Conservation (phyloP, 2,888 invertebrate genomes). For the Proisotoma minuta region DNA sequence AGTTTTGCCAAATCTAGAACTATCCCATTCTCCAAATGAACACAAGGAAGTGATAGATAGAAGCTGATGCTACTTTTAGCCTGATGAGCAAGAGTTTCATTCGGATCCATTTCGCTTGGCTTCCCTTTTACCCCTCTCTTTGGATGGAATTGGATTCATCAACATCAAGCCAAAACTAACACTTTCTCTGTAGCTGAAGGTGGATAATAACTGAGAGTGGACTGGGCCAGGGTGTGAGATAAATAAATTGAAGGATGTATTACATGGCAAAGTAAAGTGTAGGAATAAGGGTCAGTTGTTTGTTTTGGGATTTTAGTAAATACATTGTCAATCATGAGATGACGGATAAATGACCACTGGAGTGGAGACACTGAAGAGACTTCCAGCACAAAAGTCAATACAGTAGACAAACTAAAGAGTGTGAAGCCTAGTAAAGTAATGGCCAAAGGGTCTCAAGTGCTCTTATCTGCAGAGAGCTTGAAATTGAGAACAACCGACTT, state of each 20-base stretch:
- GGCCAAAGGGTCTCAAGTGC: too few species aligned
- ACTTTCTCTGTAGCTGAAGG: not conserved
- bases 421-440: too few species aligned
- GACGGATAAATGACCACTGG: too few species aligned
- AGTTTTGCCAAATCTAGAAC: not conserved
- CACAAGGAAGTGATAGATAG: too few species aligned
- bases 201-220: not conserved
- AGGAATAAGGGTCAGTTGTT: not conserved
- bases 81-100: not conserved
- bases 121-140: not conserved
- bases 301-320: not conserved
- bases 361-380: too few species aligned
- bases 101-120: not conserved
- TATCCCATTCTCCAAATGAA: not conserved
- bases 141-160: not conserved
- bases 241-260: not conserved
- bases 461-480: too few species aligned
- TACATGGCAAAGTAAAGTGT: not conserved
- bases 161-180: not conserved
- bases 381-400: too few species aligned
- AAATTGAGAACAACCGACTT: too few species aligned
- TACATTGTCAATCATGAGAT: too few species aligned
- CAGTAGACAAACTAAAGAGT: too few species aligned
- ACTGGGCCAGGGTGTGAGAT: not conserved
- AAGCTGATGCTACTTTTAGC: not conserved